Base-by-base conservation (phyloP, 2,113 vertebrate species). In the Sapayoa aenigma region DNA sequence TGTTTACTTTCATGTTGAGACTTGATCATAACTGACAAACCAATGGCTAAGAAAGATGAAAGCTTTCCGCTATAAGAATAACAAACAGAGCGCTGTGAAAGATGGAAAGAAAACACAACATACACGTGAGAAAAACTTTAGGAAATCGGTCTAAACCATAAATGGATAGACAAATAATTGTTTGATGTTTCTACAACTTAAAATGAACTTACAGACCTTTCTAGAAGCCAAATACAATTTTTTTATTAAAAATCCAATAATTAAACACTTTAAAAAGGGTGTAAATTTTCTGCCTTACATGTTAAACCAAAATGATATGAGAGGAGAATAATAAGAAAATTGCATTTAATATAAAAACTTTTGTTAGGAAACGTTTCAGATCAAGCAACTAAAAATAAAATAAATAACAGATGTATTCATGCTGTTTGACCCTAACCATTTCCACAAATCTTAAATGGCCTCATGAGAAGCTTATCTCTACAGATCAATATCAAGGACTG, bases 31-130 rank as follows among this genome's bases (percentile, higher is more conserved):
- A 76, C 66, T 84, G 86, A 82, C 92, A 90, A 90, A 81, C 37
- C 14, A 2, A 55, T 42, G 60, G 44, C 42, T 72, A 85, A 62
- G n/a, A 76, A 95, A 66, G 59, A 84, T 69, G 72, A 89, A 89
- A 90, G 84, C 58, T 65, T 88, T 78, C 89, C 87, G 60, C 65
- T 84, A 25, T 33, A 95, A 89, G 60, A 93, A 93, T 62, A 96
- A 96, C 90, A 95, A 95, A 84, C 65, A 89, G 20, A 84, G 31
- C 11, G 46, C 2, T 9, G 21, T 39, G 58, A 87, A 49, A 84
- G 41, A 66, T 12, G 5, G 9, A 8, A 41, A 73, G 63, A 80
- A 49, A 0, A 3, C 6, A 9, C 27, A 37, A 24, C 12, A 41
- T 33, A 35, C 16, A 71, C 7, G 8, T 23, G 19, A 59, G 12